Evolutionary conservation across 2,888 invertebrate species (phyloP), one percentile per base, ranked within the genome.

Genomic region (Sipha maydis): DNA sequence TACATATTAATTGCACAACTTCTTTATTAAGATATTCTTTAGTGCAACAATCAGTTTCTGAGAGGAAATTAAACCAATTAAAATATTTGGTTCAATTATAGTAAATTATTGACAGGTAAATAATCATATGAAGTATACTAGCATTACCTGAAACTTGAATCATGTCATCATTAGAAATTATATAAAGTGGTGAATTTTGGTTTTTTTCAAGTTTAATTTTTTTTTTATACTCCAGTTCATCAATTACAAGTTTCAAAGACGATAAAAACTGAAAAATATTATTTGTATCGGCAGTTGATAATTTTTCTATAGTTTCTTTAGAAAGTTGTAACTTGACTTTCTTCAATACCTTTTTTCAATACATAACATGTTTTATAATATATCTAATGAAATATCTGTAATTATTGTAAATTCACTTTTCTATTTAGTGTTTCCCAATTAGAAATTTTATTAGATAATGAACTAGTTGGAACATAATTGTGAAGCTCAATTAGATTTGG

Each of bases 371-470:
- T 61, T 14, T 28, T 84, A 76, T 76, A n/a, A 41, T 21, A 25
- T 3, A 25, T 56, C 8, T 5, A 61, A 31, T 21, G 25, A 80
- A 48, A 5, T 2, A 38, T 0, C 28, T 14, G 7, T 84, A 25
- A 4, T 69, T 61, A 28, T 34, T 48, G 4, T n/a, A 48, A 84
- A 73, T 73, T 76, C 90, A 96, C 96, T 92, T 95, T 96, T 89
- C 94, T 93, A 91, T 96, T 96, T 19, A 97, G 92, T 0, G 95
- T 95, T 91, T 94, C 93, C 96, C 96, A 97, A 91, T 96, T 97
- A 90, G 94, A 94, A 56, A 95, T 91, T 92, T 96, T 97, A 76
- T 95, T 92, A 0, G 94, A 92, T 83, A 94, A 92, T 76, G 95
- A 94, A 92, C 94, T 95, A 88, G 95, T 93, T 0, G 95, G 93